Evolutionary conservation across 2,797 vertebrate genomes (phyloP).

Genomic region (Crenuchus spilurus): DNA sequence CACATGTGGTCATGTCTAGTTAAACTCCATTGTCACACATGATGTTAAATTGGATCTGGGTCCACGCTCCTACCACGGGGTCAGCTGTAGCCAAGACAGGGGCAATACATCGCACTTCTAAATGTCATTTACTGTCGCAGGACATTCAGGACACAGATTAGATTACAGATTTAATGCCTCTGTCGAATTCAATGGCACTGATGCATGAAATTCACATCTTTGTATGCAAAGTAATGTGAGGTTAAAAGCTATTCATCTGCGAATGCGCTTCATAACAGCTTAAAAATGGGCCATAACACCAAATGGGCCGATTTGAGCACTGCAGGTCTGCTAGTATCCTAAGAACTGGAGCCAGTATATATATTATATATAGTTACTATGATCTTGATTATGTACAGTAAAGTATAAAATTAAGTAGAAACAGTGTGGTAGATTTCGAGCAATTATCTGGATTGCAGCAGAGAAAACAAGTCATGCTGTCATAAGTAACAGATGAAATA

Average conservation of each 20-base stretch:
- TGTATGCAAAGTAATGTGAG: slow-evolving; percentile 6
- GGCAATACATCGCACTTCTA: slow-evolving; percentile 23
- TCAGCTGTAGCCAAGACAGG: neutral
- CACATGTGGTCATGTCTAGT: neutral
- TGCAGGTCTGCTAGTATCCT: too few species aligned
- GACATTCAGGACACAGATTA: slow-evolving; percentile 32
- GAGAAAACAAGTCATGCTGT: too few species aligned
- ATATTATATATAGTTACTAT: too few species aligned
- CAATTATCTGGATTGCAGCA: too few species aligned
- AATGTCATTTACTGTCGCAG: slow-evolving; percentile 40
- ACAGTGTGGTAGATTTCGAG: too few species aligned
- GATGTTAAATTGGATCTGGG: slow-evolving; percentile 8
- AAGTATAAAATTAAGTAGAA: too few species aligned
- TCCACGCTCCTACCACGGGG: neutral
- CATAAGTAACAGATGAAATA: too few species aligned
- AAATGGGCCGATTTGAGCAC: neutral
- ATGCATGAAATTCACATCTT: slow-evolving; percentile 13
- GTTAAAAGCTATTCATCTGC: slow-evolving; percentile 12
- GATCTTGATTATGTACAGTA: too few species aligned
- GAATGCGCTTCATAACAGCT: slow-evolving; percentile 13
- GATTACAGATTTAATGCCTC: slow-evolving; percentile 20
- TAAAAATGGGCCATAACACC: neutral
- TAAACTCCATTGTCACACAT: slow-evolving; percentile 28
- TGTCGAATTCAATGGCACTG: slow-evolving; percentile 6
- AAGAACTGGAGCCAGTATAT: too few species aligned